Base-by-base conservation (phyloP, 2,113 vertebrate genomes). In the Calidris pygmaea region DNA sequence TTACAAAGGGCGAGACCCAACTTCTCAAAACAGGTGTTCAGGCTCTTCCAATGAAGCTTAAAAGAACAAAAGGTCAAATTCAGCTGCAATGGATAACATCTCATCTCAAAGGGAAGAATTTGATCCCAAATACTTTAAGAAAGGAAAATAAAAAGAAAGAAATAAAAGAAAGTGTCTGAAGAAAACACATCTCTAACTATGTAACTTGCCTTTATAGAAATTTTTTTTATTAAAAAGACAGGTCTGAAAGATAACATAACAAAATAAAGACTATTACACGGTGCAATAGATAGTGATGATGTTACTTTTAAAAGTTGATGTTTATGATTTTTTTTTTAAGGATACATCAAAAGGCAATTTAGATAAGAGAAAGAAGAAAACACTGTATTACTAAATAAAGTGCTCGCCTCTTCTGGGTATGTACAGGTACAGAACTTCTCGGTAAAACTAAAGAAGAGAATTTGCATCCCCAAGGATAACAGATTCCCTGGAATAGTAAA, bases 1-100 rank as follows among this genome's bases (percentile, higher is more conserved):
- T 53, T 48, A 47, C 18, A 53, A 70, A 83, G 17, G 41, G 30
- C 1, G 1, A 53, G 43, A 60, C 21, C 19, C 23, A 53, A 41
- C 32, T 87, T 85, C 82, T 80, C 55, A 70, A 48, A 94, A 80
- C 55, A 93, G 87, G 55, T 93, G 62, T 76, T 87, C 62, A 58
- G 53, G 7, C 5, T 87, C 29, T 83, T 93, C 34, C 17, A 20
- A 26, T 50, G 45, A 95, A 82, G 11, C 24, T 91, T 79, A 37
- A 60, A 71, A 78, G 62, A 94, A 48, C 70, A 58, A 85, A 91
- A 85, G 81, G 67, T 94, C 89, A 96, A 83, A 91, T 80, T 87
- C 71, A 41, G 41, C 20, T 50, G 7, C 29, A 87, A 7, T 24
- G 18, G 18, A 20, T 80, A 93, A 73, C 17, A 45, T 65, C 24